Evolutionary conservation across 2,797 vertebrate genomes (phyloP).

Genomic region (Prunella strophiata): DNA sequence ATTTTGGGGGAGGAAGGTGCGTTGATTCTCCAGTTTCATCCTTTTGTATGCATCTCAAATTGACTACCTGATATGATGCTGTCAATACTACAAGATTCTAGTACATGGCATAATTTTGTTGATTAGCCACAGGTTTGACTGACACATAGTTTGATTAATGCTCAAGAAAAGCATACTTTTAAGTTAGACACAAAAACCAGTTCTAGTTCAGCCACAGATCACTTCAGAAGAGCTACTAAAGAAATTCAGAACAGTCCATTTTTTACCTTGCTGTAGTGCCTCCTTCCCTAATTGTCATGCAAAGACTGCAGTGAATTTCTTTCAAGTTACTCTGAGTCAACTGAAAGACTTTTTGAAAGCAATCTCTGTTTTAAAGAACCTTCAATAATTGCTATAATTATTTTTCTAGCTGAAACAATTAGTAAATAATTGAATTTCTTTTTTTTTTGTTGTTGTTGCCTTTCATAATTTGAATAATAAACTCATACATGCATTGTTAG

Average conservation of each 20-base stretch:
- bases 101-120: neutral
- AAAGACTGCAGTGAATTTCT: neutral
- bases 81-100: neutral
- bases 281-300: neutral
- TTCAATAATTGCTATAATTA: constrained; percentile 32
- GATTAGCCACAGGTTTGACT: neutral
- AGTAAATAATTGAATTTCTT: constrained; percentile 54
- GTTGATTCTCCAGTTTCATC: neutral
- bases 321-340: neutral
- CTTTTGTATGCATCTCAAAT: neutral
- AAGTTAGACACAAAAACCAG: neutral
- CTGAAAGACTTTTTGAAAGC: neutral
- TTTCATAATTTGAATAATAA: constrained; percentile 42
- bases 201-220: neutral
- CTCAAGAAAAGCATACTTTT: neutral
- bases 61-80: neutral
- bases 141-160: neutral
- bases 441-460: neutral
- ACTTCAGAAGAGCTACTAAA: neutral
- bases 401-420: constrained; percentile 51
- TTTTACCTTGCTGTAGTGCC: neutral
- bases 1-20: neutral
- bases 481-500: constrained; percentile 33
- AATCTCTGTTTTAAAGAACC: neutral
- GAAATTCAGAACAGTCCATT: neutral